Percentiles rank a stretch among this genome's conserved stretches.
phyloP scores from a whole-genome alignment of 1,140 invertebrate species.

The Pentalonia nigronervosa region DNA sequence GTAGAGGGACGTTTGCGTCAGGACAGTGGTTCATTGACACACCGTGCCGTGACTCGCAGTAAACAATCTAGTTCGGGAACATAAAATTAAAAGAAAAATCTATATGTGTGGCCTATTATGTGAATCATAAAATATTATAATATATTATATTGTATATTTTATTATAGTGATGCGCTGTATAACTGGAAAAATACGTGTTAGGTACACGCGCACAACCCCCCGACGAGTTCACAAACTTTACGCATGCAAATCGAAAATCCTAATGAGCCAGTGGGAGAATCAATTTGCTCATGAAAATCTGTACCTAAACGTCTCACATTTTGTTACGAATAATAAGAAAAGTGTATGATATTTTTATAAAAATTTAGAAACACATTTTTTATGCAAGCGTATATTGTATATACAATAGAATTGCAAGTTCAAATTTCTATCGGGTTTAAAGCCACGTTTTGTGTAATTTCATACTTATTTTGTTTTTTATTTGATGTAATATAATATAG shows the following conservation, averaged over 20 bases:
- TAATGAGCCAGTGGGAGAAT: no score
- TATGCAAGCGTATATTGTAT: background rate
- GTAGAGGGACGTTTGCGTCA: background rate
- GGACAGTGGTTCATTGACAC: slow-evolving; percentile 11
- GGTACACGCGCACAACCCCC: background rate
- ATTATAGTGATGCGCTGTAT: background rate
- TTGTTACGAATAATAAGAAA: background rate
- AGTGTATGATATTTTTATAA: background rate
- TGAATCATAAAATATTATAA: background rate
- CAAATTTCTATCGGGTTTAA: background rate
- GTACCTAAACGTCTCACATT: background rate
- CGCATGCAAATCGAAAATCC: background rate
- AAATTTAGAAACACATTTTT: background rate
- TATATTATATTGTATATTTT: background rate
- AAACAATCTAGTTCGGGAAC: background rate
- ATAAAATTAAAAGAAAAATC: background rate
- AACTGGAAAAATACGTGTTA: background rate
- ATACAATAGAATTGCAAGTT: background rate
- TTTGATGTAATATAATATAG: background rate
- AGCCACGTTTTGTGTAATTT: background rate
- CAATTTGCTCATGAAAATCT: background rate
- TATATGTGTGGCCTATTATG: background rate
- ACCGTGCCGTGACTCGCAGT: slow-evolving; percentile 5
- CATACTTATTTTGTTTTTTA: background rate
- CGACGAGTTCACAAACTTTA: background rate